A percentile compares a stretch with the other conserved stretches of the same genome.
phyloP scores from a whole-genome alignment of 2,797 vertebrate genomes.

The Dendrocincla tyrannina region DNA sequence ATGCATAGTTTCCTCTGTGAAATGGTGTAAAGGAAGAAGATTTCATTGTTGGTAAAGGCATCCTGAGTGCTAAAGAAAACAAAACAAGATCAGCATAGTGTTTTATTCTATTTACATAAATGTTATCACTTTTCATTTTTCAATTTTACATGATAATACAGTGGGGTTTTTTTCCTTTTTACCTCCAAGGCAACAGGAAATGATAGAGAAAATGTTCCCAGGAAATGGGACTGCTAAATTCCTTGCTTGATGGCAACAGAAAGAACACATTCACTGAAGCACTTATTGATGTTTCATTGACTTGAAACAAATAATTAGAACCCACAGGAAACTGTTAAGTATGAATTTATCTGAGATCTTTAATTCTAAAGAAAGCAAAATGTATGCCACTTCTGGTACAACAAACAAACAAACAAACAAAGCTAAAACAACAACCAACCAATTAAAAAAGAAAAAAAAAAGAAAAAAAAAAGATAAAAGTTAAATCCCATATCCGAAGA shows the following conservation, averaged over 20 bases:
- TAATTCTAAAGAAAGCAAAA: background rate
- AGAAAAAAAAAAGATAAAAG: rapidly evolving
- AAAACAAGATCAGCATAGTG: background rate
- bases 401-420: background rate
- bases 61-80: background rate
- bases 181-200: background rate
- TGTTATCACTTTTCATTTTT: slow-evolving; percentile 31
- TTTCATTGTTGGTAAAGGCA: background rate
- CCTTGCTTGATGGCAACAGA: background rate
- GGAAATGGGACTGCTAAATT: slow-evolving; percentile 13
- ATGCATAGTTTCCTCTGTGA: background rate
- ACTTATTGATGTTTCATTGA: background rate
- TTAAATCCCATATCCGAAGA: rapidly evolving
- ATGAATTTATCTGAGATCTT: background rate
- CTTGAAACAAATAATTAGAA: background rate
- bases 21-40: background rate
- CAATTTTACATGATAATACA: slow-evolving; percentile 1
- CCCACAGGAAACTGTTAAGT: background rate
- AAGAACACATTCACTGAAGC: background rate
- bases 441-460: background rate
- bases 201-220: background rate
- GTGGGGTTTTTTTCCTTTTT: background rate
- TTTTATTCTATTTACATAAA: slow-evolving; percentile 25
- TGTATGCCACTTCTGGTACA: background rate
- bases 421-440: background rate